These are phyloP conservation scores for Syrphus vitripennis DNA, from an alignment of 2,888 invertebrate genomes.

Conservation along the genomic window DNA sequence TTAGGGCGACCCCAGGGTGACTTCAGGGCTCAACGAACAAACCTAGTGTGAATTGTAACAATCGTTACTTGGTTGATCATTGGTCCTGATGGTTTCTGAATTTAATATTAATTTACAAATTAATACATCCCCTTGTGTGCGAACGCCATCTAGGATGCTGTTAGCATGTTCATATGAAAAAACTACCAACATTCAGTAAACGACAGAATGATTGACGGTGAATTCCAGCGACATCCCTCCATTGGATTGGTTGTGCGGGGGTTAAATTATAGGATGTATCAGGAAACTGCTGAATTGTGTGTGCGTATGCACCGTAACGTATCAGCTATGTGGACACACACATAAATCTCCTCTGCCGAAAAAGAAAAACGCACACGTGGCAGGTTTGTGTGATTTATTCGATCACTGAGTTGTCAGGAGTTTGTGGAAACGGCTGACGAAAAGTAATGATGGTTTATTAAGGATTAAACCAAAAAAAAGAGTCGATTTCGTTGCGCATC, in stretches of 20 bases:
- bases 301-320: background rate
- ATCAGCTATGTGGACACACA: background rate
- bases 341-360: background rate
- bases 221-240: conserved; percentile 36
- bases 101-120: conserved; percentile 1
- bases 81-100: background rate
- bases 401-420: conserved; percentile 60
- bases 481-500: conserved; percentile 34
- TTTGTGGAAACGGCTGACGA: conserved; percentile 46
- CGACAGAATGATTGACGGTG: conserved; percentile 66
- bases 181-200: conserved; percentile 54
- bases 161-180: background rate
- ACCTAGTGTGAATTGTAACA: no score
- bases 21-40: no score
- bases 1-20: no score
- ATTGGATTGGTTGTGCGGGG: conserved; percentile 1
- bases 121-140: background rate
- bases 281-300: background rate
- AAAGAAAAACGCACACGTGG: conserved; percentile 12
- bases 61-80: background rate
- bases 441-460: conserved; percentile 63
- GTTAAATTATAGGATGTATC: conserved; percentile 41
- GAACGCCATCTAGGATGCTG: background rate
- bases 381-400: conserved; percentile 52
- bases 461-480: conserved; percentile 29